A percentile compares a stretch with the other conserved stretches of the same genome.
Conservation (phyloP, 1,140 invertebrate species). For the Prorops nasuta region DNA sequence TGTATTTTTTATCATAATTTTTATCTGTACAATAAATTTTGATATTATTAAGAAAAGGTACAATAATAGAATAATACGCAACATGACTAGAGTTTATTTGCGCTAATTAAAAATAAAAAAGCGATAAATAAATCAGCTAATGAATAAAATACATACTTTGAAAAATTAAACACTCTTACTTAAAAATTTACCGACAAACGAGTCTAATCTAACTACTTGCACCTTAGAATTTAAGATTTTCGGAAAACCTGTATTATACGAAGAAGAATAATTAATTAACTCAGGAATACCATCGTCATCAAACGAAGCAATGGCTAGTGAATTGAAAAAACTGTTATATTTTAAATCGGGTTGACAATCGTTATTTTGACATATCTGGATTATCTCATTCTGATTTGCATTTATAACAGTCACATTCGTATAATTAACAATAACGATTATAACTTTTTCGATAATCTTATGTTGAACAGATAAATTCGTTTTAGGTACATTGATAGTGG, state of each 20-base stretch:
- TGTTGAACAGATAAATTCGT: slow-evolving; percentile 44
- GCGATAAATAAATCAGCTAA: too few relatives aligned
- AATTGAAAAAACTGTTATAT: slow-evolving; percentile 62
- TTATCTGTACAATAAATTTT: too few relatives aligned
- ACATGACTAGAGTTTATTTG: too few relatives aligned
- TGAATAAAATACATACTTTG: too few relatives aligned
- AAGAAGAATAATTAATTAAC: slow-evolving; percentile 66
- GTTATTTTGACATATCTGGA: slow-evolving; percentile 66
- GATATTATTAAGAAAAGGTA: too few relatives aligned
- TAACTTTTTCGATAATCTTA: slow-evolving; percentile 67
- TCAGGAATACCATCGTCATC: slow-evolving; percentile 73
- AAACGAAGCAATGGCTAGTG: slow-evolving; percentile 66
- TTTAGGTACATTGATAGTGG: slow-evolving; percentile 3
- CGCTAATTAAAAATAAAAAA: too few relatives aligned
- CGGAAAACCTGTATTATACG: slow-evolving; percentile 34
- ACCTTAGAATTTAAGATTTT: slow-evolving; percentile 41
- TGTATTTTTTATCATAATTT: too few relatives aligned
- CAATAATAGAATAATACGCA: too few relatives aligned
- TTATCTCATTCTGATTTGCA: slow-evolving; percentile 69
- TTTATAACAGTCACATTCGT: slow-evolving; percentile 71
- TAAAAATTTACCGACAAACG: slow-evolving; percentile 26
- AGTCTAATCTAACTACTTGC: slow-evolving; percentile 47
- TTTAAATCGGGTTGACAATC: slow-evolving; percentile 72
- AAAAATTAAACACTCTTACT: slow-evolving; percentile 9
- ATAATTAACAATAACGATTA: slow-evolving; percentile 73